Conservation (phyloP, 2,888 invertebrate genomes). For the Acanthosepion lycidas region DNA sequence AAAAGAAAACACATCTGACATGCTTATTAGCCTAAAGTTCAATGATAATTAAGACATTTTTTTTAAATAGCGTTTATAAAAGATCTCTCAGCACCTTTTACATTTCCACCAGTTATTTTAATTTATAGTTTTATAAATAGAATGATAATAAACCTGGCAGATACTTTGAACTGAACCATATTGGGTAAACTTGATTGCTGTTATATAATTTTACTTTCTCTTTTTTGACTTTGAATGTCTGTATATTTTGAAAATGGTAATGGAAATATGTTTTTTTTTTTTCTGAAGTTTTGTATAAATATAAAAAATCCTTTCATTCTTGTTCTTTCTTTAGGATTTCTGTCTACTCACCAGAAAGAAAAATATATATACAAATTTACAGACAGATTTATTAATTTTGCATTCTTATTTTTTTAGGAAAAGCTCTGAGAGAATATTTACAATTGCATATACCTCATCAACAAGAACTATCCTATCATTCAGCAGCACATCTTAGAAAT, state of each 20-base stretch:
- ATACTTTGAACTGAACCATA: not conserved
- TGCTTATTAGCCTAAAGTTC: too few species aligned
- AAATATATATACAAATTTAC: not conserved
- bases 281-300: not conserved
- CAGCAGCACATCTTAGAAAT: not conserved
- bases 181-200: not conserved
- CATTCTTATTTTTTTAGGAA: not conserved
- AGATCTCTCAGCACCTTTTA: too few species aligned
- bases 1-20: too few species aligned
- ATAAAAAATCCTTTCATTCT: not conserved
- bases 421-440: not conserved
- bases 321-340: not conserved
- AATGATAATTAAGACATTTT: too few species aligned
- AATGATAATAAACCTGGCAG: not conserved
- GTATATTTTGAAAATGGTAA: not conserved
- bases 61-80: too few species aligned
- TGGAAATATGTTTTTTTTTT: too few species aligned
- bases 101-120: too few species aligned
- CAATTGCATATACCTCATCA: not conserved
- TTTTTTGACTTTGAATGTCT: not conserved
- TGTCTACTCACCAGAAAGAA: not conserved
- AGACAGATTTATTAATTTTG: not conserved
- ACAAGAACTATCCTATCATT: conserved; percentile 14
- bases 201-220: not conserved
- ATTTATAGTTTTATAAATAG: too few species aligned